Conservation (phyloP, 2,797 vertebrate species). For the Myotis pilosus region DNA sequence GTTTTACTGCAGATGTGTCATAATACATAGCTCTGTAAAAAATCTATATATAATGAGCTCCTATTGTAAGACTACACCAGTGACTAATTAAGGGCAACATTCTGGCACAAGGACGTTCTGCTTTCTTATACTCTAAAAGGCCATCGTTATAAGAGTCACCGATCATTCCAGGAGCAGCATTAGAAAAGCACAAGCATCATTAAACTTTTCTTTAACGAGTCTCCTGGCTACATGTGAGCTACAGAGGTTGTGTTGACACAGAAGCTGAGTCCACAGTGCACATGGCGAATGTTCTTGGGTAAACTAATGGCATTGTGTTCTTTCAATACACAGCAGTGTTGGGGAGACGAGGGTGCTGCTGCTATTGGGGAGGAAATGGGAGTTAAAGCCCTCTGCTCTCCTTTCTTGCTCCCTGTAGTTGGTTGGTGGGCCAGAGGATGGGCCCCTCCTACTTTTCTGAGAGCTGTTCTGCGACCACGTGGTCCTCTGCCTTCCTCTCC, state of each 20-base stretch:
- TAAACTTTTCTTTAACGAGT: conserved; percentile 29
- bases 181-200: not conserved
- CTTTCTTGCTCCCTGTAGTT: not conserved
- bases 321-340: not conserved
- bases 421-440: not conserved
- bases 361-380: not conserved
- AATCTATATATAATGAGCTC: not conserved
- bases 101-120: not conserved
- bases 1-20: not conserved
- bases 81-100: not conserved
- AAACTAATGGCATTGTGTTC: not conserved
- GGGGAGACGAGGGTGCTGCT: not conserved
- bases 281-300: not conserved
- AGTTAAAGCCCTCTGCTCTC: not conserved
- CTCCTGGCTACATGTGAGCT: not conserved
- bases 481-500: not conserved
- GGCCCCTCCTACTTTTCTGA: not conserved
- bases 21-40: not conserved
- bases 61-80: not conserved
- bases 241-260: not conserved
- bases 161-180: not conserved
- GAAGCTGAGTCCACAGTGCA: not conserved
- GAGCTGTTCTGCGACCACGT: accelerated
- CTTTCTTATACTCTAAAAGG: not conserved
- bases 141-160: conserved; percentile 5